Base-by-base conservation (phyloP, 2,888 invertebrate species). In the Leucoma salicis region DNA sequence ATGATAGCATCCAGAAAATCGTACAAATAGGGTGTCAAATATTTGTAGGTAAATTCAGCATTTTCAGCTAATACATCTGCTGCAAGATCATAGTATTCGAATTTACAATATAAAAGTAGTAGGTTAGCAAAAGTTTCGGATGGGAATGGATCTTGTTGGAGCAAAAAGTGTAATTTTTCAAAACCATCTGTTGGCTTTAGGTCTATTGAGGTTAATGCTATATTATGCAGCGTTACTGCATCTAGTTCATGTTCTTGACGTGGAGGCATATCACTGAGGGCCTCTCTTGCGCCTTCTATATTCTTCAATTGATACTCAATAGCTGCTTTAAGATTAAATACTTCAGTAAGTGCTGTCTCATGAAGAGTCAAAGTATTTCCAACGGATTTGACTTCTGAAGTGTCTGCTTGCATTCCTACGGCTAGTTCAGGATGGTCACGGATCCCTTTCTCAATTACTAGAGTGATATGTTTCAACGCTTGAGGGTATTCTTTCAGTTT, bases 51-150 rank as follows among this genome's bases (percentile, higher is more conserved):
- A 40, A 99, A 92, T 73, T 99, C 97, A 4, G 97, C 96, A 82
- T 99, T 98, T 84, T 99, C 99, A 4, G 99, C 99, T 49, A 99
- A 81, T 25, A 99, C 96, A 85, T 99, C 99, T 0, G 99, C 99
- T 7, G 99, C 99, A 46, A 99, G 90, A 78, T 99, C 99, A 73
- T 95, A 99, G 75, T 98, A 97, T 82, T 99, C 99, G 79, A 98
- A 97, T 78, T 98, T 98, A 75, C 99, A 97, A 74, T 99, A 99
- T 0, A 99, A 90, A 2, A 99, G 90, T 31, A 99, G 88, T 13
- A 99, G 91, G 83, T 99, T 99, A 1, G 97, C 95, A 78, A 99
- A 99, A 0, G 99, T 99, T 90, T 99, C 99, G 10, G 97, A 96
- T 2, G 99, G 99, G 74, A 99, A 99, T 2, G 97, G 96, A 70